Evolutionary conservation across 2,888 invertebrate genomes (phyloP).

Genomic region (Drosophila kuntzei): DNA sequence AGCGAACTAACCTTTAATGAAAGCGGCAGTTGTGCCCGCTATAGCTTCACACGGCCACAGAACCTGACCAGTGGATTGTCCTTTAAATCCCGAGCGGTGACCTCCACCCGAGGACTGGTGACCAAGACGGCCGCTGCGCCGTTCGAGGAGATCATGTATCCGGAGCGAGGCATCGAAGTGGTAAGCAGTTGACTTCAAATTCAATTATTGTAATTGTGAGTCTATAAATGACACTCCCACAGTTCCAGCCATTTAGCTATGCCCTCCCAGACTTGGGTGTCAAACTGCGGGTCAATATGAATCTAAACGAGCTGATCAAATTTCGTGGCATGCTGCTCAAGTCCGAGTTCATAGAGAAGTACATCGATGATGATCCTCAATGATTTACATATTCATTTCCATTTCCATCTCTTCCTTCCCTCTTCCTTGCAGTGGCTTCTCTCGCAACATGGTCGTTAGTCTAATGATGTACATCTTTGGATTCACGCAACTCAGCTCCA

Average conservation of each 20-base stretch:
- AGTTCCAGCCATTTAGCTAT: slow-evolving; percentile 84
- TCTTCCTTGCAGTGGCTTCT: slow-evolving; percentile 81
- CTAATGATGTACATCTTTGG: slow-evolving; percentile 84
- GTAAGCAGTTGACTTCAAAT: slow-evolving; percentile 46
- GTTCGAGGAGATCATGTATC: slow-evolving; percentile 83
- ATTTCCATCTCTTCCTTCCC: neutral
- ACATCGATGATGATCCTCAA: neutral
- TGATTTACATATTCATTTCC: neutral
- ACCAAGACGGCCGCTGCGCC: slow-evolving; percentile 82
- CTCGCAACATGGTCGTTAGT: slow-evolving; percentile 84
- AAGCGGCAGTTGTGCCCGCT: slow-evolving; percentile 78
- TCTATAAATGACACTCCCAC: too few species aligned
- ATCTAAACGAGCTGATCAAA: slow-evolving; percentile 84
- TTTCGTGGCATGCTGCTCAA: slow-evolving; percentile 84
- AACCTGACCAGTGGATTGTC: slow-evolving; percentile 85
- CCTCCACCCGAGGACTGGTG: slow-evolving; percentile 83
- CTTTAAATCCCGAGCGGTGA: slow-evolving; percentile 85
- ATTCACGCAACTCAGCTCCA: slow-evolving; percentile 84
- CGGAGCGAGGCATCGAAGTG: slow-evolving; percentile 82
- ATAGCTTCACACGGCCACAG: slow-evolving; percentile 83
- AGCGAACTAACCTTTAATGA: slow-evolving; percentile 83
- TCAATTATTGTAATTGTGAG: too few species aligned
- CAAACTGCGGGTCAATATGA: slow-evolving; percentile 82
- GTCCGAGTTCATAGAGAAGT: slow-evolving; percentile 85
- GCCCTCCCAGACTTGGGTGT: slow-evolving; percentile 83